phyloP scores from a whole-genome alignment of 2,888 invertebrate species.

The Caenorhabditis imperialis region DNA sequence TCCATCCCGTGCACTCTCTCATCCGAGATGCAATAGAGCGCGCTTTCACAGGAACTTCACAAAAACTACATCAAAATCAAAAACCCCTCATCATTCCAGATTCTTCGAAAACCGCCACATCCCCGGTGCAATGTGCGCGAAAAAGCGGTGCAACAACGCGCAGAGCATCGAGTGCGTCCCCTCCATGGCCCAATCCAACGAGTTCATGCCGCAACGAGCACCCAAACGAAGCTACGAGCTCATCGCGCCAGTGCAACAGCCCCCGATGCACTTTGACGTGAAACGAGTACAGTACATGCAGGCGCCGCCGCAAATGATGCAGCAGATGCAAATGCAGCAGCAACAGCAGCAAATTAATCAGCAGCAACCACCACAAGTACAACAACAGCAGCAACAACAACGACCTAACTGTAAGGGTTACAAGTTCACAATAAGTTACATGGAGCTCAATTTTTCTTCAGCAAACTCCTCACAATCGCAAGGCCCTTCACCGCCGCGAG shows the following conservation, averaged over 20 bases:
- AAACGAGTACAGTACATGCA: constrained; percentile 64
- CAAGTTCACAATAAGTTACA: no score
- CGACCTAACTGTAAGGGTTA: constrained; percentile 42
- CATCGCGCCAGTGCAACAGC: constrained; percentile 21
- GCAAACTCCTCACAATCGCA: constrained; percentile 36
- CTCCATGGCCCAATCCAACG: constrained; percentile 16
- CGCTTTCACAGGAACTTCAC: background rate
- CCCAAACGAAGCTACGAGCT: constrained; percentile 65
- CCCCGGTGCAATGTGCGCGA: constrained; percentile 78
- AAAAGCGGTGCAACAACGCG: constrained; percentile 78
- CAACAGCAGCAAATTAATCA: constrained; percentile 34
- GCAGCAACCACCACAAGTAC: background rate
- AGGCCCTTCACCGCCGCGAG: constrained; percentile 28
- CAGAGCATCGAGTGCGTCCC: constrained; percentile 69
- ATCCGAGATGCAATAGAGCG: no score
- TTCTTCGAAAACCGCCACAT: constrained; percentile 78
- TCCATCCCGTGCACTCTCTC: no score
- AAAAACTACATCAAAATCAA: no score
- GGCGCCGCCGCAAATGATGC: constrained; percentile 44
- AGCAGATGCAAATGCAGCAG: constrained; percentile 44
- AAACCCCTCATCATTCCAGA: constrained; percentile 43
- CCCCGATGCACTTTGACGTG: constrained; percentile 65
- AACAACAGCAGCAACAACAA: constrained; percentile 23
- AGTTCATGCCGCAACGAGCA: constrained; percentile 32
- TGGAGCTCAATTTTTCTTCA: constrained; percentile 12